phyloP scores from a whole-genome alignment of 2,888 invertebrate species.

The Opisthograptis luteolata region DNA sequence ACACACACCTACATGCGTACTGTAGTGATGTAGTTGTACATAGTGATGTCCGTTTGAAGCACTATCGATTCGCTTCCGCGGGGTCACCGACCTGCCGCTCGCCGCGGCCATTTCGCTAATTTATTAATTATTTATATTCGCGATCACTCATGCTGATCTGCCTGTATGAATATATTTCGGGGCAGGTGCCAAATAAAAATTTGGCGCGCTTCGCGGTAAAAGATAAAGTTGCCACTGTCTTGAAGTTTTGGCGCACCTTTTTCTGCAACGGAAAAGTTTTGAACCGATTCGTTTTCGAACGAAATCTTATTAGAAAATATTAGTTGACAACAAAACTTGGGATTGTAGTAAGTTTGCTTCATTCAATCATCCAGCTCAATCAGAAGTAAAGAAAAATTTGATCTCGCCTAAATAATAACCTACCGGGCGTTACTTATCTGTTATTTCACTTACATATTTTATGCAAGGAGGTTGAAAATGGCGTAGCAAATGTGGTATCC shows the following conservation, averaged over 20 bases:
- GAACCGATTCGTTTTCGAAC: too few relatives aligned
- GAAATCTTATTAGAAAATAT: too few relatives aligned
- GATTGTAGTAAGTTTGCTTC: too few relatives aligned
- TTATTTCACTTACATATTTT: too few relatives aligned
- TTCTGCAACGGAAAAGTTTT: too few relatives aligned
- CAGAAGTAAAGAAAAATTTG: too few relatives aligned
- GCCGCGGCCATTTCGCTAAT: slow-evolving; percentile 74
- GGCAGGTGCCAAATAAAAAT: slow-evolving; percentile 1
- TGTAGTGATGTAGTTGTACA: slow-evolving; percentile 21
- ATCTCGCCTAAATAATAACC: too few relatives aligned
- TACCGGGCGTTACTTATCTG: too few relatives aligned
- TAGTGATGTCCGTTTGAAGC: slow-evolving; percentile 78
- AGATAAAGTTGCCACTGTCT: background rate
- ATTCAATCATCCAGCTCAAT: too few relatives aligned
- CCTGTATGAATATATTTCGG: slow-evolving; percentile 35
- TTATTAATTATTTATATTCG: slow-evolving; percentile 79
- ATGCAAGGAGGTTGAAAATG: too few relatives aligned
- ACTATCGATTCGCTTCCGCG: slow-evolving; percentile 79
- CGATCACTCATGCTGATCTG: slow-evolving; percentile 55
- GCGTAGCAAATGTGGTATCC: too few relatives aligned
- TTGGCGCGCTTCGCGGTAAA: background rate
- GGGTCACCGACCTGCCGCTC: slow-evolving; percentile 74
- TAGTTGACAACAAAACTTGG: too few relatives aligned
- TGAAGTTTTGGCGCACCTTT: background rate
- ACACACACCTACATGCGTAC: slow-evolving; percentile 6